A percentile compares a stretch with the other conserved stretches of the same genome.
Conservation (phyloP, 2,797 vertebrate species). For the Sternarchorhynchus goeldii region DNA sequence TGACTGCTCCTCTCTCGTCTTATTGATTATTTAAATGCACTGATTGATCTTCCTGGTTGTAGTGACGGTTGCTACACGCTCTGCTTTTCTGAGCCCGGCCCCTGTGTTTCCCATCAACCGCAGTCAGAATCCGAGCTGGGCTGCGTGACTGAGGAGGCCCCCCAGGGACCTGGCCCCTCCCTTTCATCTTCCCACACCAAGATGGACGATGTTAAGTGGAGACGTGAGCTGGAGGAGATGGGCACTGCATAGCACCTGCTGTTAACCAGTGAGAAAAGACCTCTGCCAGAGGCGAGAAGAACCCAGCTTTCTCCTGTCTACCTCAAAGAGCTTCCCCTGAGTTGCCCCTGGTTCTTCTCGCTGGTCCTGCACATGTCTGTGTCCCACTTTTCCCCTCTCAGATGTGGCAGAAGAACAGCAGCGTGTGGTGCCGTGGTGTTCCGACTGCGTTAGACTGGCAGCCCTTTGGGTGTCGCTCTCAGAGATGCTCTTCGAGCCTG, state of each 20-base stretch:
- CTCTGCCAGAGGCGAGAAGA: constrained; percentile 20
- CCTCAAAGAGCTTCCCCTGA: neutral
- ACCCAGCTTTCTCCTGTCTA: constrained; percentile 21
- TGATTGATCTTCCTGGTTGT: constrained; percentile 32
- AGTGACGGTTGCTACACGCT: constrained; percentile 1
- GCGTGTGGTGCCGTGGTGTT: too few species aligned
- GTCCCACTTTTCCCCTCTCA: neutral
- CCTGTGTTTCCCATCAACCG: constrained; percentile 3
- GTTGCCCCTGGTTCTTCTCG: too few species aligned
- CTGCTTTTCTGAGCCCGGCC: neutral
- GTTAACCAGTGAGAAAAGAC: constrained; percentile 37
- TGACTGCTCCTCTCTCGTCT: constrained; percentile 30
- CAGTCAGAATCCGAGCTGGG: constrained; percentile 21
- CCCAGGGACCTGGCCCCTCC: constrained; percentile 29
- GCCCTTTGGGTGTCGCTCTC: neutral
- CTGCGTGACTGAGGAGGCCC: constrained; percentile 21
- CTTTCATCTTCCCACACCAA: constrained; percentile 31
- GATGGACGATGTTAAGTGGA: constrained; percentile 23
- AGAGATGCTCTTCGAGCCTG: neutral
- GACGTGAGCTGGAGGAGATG: constrained; percentile 17
- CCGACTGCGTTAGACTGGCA: neutral
- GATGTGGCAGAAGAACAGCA: neutral
- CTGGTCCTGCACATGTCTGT: too few species aligned
- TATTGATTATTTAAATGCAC: constrained; percentile 54
- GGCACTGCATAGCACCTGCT: constrained; percentile 12